Evolutionary conservation across 2,888 invertebrate species (phyloP), one percentile per base, ranked within the genome.

Genomic region (Eupithecia dodoneata): DNA sequence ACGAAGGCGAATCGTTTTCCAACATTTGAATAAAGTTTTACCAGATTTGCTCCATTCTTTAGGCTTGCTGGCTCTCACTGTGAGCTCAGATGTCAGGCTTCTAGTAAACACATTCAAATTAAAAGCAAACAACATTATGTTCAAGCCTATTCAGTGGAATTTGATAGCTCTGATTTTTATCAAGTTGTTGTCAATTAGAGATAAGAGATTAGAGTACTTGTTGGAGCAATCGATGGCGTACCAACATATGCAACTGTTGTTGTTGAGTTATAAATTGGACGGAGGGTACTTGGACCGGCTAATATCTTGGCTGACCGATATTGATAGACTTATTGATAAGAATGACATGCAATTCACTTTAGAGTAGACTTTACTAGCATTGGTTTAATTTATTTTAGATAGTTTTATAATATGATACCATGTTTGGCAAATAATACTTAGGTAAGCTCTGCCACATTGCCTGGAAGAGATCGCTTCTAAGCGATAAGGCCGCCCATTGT

Each of bases 131-230:
- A 98, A 97, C 87, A 96, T 98, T 52, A 95, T 96, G 85, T 97
- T 97, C 85, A 97, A 96, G 88, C 97, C 97, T 0, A 91, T 95
- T 15, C 96, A 97, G 84, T 97, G 97, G 97, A 97, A 95, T 78
- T 90, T 97, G 45, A 96, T 97, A 76, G 96, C 96, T 4, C 92
- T 97, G n/a, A 91, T 97, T 65, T 93, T 97, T 65, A 95, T 97
- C 42, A 96, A 97, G 89, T 92, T 97, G 95, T 81, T 95, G 42
- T 94, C 95, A 2, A 81, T 95, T 0, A 86, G 91, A 76, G 91
- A 95, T 82, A 87, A 84, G 59, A 84, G 89, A 59, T 84, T 95
- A n/a, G 87, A 88, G 45, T 83, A 86, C 73, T 84, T 91, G 67
- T 80, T 95, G 74, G 85, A 87, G 42, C 89, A 91, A 65, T 89